Evolutionary conservation across 30 jellyfish, hydroid and myxozoan genomes (phyloP).

Genomic region (Hydra vulgaris): DNA sequence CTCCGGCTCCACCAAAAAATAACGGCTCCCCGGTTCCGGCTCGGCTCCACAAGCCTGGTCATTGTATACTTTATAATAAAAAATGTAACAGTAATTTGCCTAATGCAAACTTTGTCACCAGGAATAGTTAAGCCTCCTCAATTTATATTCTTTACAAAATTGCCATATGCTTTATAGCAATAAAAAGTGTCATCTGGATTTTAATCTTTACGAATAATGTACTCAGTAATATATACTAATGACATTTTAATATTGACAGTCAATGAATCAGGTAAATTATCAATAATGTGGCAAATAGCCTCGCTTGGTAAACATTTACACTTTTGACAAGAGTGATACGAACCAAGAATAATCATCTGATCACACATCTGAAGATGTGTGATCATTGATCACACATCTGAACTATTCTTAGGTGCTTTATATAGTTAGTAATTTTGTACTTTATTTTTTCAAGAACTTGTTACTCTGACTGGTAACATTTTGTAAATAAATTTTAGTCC

Average conservation of each 20-base stretch:
- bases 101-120: neutral
- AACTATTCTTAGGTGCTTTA: neutral
- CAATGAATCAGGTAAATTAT: neutral
- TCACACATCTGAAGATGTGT: too few species aligned
- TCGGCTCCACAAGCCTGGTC: too few species aligned
- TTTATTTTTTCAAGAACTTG: neutral
- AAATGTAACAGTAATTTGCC: neutral
- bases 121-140: neutral
- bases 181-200: neutral
- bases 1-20: too few species aligned
- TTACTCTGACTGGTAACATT: neutral
- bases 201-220: neutral
- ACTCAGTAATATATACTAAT: neutral
- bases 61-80: neutral
- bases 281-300: neutral
- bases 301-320: neutral
- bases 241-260: neutral
- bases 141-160: neutral
- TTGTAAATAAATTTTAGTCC: neutral
- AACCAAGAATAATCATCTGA: neutral
- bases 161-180: neutral
- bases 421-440: neutral
- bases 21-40: too few species aligned
- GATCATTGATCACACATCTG: too few species aligned
- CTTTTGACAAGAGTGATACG: neutral